These are phyloP conservation scores for Sarcophaga subvicina DNA, from an alignment of 2,888 invertebrate species.

Conservation along the genomic window DNA sequence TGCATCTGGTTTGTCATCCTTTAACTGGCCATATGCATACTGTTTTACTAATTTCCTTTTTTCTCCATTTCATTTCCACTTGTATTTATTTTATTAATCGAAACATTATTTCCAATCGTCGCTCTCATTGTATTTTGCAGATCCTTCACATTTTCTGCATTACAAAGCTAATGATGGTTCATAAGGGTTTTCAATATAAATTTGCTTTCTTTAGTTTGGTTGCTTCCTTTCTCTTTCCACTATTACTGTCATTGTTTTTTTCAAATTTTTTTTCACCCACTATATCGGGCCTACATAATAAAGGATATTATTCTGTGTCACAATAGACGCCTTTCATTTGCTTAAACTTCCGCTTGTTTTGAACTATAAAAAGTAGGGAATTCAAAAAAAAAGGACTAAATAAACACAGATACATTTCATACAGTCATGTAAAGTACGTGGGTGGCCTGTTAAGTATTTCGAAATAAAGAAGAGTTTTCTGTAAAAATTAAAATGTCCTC, in stretches of 20 bases:
- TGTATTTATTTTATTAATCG: slow-evolving; percentile 28
- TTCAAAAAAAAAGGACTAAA: background rate
- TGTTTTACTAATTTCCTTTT: slow-evolving; percentile 25
- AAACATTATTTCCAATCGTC: slow-evolving; percentile 28
- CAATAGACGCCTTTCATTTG: slow-evolving; percentile 53
- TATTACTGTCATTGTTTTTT: background rate
- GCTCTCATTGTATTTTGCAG: slow-evolving; percentile 4
- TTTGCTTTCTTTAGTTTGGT: background rate
- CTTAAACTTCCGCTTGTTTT: slow-evolving; percentile 49
- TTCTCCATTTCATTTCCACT: slow-evolving; percentile 27
- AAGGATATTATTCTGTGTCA: slow-evolving; percentile 52
- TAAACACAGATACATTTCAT: background rate
- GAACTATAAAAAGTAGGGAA: background rate
- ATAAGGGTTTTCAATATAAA: background rate
- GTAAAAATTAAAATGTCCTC: too few relatives aligned
- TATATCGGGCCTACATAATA: slow-evolving; percentile 45
- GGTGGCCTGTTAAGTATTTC: too few relatives aligned
- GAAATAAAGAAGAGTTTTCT: too few relatives aligned
- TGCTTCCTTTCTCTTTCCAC: background rate
- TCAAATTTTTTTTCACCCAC: background rate
- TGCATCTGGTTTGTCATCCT: background rate
- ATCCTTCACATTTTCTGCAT: slow-evolving; percentile 36
- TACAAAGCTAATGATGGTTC: slow-evolving; percentile 46
- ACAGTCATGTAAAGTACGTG: too few relatives aligned
- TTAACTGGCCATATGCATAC: background rate